These are phyloP conservation scores for Amniataba percoides DNA, from an alignment of 2,797 vertebrate genomes.

Conservation along the genomic window DNA sequence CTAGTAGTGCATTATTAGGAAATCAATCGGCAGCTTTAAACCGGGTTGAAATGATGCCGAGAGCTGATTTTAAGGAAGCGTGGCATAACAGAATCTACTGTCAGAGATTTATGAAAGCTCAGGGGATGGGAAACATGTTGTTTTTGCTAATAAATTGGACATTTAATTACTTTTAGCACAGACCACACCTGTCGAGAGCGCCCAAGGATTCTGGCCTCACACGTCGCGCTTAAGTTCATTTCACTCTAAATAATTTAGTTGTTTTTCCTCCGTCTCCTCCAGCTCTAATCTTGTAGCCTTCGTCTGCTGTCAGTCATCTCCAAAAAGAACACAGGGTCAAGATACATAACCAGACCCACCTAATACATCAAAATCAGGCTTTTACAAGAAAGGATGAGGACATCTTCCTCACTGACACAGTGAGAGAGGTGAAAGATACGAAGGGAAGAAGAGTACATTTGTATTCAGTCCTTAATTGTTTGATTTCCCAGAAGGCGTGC, in stretches of 20 bases:
- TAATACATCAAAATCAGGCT: constrained; percentile 48
- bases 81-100: constrained; percentile 24
- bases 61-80: constrained; percentile 32
- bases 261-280: constrained; percentile 17
- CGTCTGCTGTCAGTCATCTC: constrained; percentile 34
- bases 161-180: constrained; percentile 2
- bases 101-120: constrained; percentile 5
- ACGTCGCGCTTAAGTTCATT: constrained; percentile 4
- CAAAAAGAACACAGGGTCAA: constrained; percentile 31
- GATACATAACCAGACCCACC: constrained; percentile 3
- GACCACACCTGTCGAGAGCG: constrained; percentile 33
- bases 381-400: constrained; percentile 33
- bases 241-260: constrained; percentile 39
- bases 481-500: constrained; percentile 64
- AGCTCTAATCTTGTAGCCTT: constrained; percentile 4
- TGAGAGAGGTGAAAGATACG: constrained; percentile 43
- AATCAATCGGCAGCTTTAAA: constrained; percentile 54
- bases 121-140: not conserved
- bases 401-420: constrained; percentile 47
- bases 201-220: constrained; percentile 24
- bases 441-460: constrained; percentile 58
- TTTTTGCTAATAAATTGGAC: constrained; percentile 9
- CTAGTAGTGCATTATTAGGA: constrained; percentile 31
- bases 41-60: constrained; percentile 18
- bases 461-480: constrained; percentile 72